Conservation (phyloP, 2,113 vertebrate species). For the Lipophrys pholis region DNA sequence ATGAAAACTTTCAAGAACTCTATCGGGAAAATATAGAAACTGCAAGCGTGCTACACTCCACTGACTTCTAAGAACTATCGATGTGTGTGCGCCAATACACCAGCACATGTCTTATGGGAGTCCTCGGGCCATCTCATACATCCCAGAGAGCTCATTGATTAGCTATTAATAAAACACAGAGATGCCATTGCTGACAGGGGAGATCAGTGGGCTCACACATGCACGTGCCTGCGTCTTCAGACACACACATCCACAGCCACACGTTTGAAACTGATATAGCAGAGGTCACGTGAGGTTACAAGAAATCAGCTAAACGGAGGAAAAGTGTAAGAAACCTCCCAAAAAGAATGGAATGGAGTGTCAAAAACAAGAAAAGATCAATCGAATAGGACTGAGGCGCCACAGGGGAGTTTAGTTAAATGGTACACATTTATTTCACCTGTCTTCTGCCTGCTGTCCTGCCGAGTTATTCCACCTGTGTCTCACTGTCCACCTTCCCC, state of each 20-base stretch:
- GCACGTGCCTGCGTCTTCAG: conserved; percentile 15
- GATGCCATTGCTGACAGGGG: conserved; percentile 65
- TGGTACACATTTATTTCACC: conserved; percentile 34
- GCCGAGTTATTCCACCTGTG: conserved; percentile 21
- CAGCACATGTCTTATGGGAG: conserved; percentile 64
- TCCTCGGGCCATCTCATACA: conserved; percentile 60
- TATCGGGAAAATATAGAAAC: conserved; percentile 7
- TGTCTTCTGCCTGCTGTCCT: conserved; percentile 27
- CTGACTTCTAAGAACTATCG: conserved; percentile 44
- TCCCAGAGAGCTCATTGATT: conserved; percentile 75
- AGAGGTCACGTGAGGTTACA: conserved; percentile 13
- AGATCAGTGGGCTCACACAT: conserved; percentile 50
- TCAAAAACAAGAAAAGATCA: conserved; percentile 12
- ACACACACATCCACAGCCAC: conserved; percentile 18
- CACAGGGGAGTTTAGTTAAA: conserved; percentile 14
- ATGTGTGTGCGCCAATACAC: conserved; percentile 41
- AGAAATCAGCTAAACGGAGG: neutral
- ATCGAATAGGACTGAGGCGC: neutral
- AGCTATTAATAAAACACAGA: conserved; percentile 76
- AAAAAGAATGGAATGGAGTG: conserved; percentile 10
- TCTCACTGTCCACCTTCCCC: conserved; percentile 32
- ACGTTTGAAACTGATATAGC: conserved; percentile 15
- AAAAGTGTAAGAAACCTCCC: neutral
- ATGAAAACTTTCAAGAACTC: neutral
- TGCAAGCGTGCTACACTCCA: conserved; percentile 33